Base-by-base conservation (phyloP, 2,797 vertebrate genomes). In the Aratinga solstitialis region DNA sequence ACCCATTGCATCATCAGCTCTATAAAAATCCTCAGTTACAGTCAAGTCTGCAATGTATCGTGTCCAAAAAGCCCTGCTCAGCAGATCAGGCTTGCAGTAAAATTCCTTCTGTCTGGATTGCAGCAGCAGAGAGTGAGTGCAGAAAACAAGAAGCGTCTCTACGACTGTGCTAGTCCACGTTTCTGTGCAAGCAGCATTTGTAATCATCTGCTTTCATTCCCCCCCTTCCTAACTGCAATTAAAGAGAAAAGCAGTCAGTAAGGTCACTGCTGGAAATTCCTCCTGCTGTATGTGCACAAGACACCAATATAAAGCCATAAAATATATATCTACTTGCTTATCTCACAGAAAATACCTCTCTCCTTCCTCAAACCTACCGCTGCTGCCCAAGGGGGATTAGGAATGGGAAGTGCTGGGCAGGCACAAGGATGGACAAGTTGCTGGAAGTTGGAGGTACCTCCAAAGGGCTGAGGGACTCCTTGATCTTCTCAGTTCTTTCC, bases 251-350 rank as follows among this genome's bases (percentile, higher is more conserved):
- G 43, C 69, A 92, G 67, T 47, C 77, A 78, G 86, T 36, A 34
- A 61, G 67, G 74, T 24, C 71, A 81, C 51, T 61, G 65, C 71
- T 82, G 68, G 63, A 89, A 95, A 80, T 11, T 42, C 5, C 56
- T 94, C 29, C 71, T 51, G 45, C 58, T 80, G 11, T 43, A 51
- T 26, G 42, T 61, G 50, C 72, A 68, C 75, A 62, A 36, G 54
- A 58, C 74, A 90, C 32, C 53, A 77, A 53, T 17, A 58, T 74
- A 88, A 96, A 91, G n/a, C 53, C 86, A 94, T 87, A 59, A 91
- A 92, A 58, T 7, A n/a, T 1, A 16, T 7, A 65, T 47, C 30
- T 76, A 20, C 84, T 68, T 90, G 61, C 62, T 93, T 79, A 81
- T 96, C 84, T 82, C 91, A 74, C 53, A 77, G 75, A 68, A 63